phyloP scores from a whole-genome alignment of 2,797 vertebrate species.

The Enteromius radiatus region DNA sequence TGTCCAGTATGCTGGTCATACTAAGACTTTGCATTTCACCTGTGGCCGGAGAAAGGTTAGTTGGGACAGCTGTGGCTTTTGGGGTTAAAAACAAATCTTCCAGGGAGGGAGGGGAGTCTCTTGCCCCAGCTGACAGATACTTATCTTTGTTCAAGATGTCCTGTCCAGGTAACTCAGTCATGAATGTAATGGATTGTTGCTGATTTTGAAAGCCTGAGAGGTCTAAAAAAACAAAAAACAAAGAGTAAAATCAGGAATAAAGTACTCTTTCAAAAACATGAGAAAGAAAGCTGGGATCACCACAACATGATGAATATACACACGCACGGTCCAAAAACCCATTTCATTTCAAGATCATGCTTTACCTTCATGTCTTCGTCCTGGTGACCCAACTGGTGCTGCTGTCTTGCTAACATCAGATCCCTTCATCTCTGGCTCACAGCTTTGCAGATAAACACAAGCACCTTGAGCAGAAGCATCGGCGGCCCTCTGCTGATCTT shows the following conservation, averaged over 20 bases:
- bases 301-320: background rate
- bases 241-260: background rate
- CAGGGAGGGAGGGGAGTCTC: background rate
- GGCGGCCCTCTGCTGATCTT: background rate
- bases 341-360: background rate
- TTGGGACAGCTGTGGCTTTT: background rate
- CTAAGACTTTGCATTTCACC: conserved; percentile 4
- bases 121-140: conserved; percentile 26
- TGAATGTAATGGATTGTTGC: conserved; percentile 9
- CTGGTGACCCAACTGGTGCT: background rate
- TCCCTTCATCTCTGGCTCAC: background rate
- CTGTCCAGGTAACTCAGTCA: background rate
- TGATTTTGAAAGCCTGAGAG: conserved; percentile 50
- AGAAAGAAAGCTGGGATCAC: background rate
- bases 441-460: conserved; percentile 32
- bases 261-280: background rate
- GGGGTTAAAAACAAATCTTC: background rate
- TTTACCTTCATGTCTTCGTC: conserved; percentile 49
- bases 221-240: conserved; percentile 21
- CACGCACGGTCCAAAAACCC: background rate
- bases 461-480: background rate
- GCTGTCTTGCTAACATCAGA: background rate
- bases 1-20: background rate
- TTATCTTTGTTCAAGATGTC: conserved; percentile 17
- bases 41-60: background rate